These are phyloP conservation scores for Paratilapia polleni DNA, from an alignment of 2,113 vertebrate genomes.

Conservation along the genomic window DNA sequence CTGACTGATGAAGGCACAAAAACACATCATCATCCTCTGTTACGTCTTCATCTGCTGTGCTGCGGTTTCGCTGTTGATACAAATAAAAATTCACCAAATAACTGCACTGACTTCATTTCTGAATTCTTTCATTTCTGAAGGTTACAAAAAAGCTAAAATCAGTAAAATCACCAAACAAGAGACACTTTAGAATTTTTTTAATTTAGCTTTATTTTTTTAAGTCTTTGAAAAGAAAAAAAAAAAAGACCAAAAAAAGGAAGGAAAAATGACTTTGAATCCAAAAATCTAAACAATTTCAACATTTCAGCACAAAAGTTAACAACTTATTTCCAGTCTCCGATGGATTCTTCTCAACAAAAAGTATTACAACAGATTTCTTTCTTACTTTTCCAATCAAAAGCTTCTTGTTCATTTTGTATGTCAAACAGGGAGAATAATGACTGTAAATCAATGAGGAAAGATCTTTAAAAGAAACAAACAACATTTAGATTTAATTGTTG, in stretches of 20 bases:
- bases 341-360: neutral
- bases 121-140: neutral
- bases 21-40: too few species aligned
- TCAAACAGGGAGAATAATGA: neutral
- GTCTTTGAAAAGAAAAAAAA: too few species aligned
- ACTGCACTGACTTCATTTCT: too few species aligned
- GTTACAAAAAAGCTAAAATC: neutral
- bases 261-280: accelerated
- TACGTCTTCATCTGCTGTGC: too few species aligned
- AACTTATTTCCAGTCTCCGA: neutral
- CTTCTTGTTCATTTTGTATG: neutral
- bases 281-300: neutral
- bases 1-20: too few species aligned
- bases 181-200: too few species aligned
- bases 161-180: too few species aligned
- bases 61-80: too few species aligned
- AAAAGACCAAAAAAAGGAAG: neutral
- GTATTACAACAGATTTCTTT: neutral
- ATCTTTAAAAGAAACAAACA: neutral
- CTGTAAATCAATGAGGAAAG: neutral
- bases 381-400: neutral
- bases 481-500: neutral
- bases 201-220: too few species aligned
- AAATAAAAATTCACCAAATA: too few species aligned
- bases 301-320: neutral